Percentiles rank a stretch among this genome's conserved stretches.
Conservation (phyloP, 2,888 invertebrate species). For the Stegophylla sp. region DNA sequence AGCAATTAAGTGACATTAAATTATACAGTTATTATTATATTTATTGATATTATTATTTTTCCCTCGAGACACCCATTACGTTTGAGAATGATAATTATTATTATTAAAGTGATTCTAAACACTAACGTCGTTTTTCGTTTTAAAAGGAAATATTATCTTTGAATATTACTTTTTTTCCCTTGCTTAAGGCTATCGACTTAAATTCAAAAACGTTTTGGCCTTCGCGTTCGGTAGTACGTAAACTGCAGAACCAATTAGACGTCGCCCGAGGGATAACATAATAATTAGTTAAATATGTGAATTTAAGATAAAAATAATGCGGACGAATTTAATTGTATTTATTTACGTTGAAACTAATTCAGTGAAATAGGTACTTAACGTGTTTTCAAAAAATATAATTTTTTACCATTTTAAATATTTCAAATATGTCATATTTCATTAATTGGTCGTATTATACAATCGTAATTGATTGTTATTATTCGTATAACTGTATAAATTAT, state of each 20-base stretch:
- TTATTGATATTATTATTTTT: too few species aligned
- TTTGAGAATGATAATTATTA: too few species aligned
- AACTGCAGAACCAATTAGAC: background rate
- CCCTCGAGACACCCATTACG: too few species aligned
- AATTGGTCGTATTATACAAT: too few species aligned
- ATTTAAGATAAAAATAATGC: background rate
- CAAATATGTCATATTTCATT: too few species aligned
- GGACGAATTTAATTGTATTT: background rate
- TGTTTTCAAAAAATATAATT: too few species aligned
- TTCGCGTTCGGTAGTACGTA: background rate
- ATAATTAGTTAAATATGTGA: background rate
- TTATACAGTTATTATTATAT: too few species aligned
- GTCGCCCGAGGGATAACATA: background rate
- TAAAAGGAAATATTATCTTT: background rate
- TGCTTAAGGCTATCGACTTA: background rate
- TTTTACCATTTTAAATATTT: too few species aligned
- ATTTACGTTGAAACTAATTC: background rate
- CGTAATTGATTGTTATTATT: too few species aligned
- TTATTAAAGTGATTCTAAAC: background rate
- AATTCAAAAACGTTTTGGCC: slow-evolving; percentile 14
- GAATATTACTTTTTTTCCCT: background rate
- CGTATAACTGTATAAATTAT: too few species aligned
- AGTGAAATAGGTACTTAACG: background rate
- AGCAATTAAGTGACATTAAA: too few species aligned
- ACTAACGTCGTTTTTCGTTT: background rate